Evolutionary conservation across 2,797 vertebrate genomes (phyloP).

Genomic region (Lophius americanus): DNA sequence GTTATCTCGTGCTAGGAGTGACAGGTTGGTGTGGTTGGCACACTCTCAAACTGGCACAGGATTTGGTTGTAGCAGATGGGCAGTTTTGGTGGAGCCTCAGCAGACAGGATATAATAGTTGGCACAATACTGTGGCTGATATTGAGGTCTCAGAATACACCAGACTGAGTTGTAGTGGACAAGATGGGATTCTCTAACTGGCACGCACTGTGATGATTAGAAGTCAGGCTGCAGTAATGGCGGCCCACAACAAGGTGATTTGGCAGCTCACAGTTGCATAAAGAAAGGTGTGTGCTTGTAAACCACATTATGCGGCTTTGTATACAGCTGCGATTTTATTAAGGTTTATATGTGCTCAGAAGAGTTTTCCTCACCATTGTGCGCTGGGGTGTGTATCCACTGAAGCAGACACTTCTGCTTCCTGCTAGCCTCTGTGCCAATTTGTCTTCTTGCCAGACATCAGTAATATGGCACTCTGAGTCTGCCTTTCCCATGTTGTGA

Average conservation of each 20-base stretch:
- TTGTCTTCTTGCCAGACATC: slow-evolving; percentile 67
- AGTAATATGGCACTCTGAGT: slow-evolving; percentile 65
- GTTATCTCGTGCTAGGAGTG: slow-evolving; percentile 36
- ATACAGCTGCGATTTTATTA: neutral
- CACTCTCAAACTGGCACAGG: slow-evolving; percentile 58
- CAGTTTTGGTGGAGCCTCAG: slow-evolving; percentile 70
- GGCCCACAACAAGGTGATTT: slow-evolving; percentile 7
- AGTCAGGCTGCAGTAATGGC: slow-evolving; percentile 41
- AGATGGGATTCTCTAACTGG: slow-evolving; percentile 64
- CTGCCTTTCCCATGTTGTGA: slow-evolving; percentile 77
- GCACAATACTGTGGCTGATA: slow-evolving; percentile 57
- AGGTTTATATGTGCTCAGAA: slow-evolving; percentile 1
- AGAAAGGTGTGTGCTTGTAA: slow-evolving; percentile 7
- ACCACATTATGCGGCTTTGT: neutral
- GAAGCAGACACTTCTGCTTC: slow-evolving; percentile 67
- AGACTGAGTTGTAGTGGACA: slow-evolving; percentile 57
- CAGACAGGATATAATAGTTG: slow-evolving; percentile 79
- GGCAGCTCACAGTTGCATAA: neutral
- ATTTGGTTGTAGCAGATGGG: slow-evolving; percentile 69
- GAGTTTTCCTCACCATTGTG: slow-evolving; percentile 46
- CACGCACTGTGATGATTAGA: slow-evolving; percentile 23
- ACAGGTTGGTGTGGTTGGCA: slow-evolving; percentile 72
- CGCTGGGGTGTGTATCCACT: slow-evolving; percentile 60
- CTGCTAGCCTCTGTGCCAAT: slow-evolving; percentile 63
- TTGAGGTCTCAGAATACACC: slow-evolving; percentile 63